A percentile compares a stretch with the other conserved stretches of the same genome.
Evolutionary conservation across 2,113 vertebrate species (phyloP).

Genomic region (Empidonax alnorum): DNA sequence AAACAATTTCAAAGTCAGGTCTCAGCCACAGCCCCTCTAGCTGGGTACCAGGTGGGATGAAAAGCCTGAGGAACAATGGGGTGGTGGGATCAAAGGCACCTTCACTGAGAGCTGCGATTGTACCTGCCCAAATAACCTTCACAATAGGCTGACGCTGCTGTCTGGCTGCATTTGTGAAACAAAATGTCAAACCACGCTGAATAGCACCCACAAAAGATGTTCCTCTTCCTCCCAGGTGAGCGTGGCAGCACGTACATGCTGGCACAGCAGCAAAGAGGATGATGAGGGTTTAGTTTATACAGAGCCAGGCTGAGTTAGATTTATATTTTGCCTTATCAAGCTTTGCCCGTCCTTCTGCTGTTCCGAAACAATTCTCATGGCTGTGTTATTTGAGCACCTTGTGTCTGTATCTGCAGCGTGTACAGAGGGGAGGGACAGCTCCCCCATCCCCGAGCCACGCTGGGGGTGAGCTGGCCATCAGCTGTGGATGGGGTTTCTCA

Average conservation of each 20-base stretch:
- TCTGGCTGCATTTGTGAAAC: background rate
- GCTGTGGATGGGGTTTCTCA: accelerated
- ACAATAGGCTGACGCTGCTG: background rate
- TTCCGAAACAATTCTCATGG: background rate
- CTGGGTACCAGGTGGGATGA: background rate
- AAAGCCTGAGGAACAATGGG: constrained; percentile 18
- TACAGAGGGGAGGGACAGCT: background rate
- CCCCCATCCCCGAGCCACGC: accelerated
- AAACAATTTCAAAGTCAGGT: constrained; percentile 15
- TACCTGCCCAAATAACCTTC: background rate
- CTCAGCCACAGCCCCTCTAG: background rate
- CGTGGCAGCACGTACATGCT: background rate
- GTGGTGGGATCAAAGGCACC: constrained; percentile 35
- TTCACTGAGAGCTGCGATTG: background rate
- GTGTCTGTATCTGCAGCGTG: background rate
- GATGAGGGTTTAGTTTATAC: background rate
- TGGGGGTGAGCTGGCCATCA: accelerated
- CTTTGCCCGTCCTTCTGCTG: background rate
- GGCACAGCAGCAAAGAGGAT: background rate
- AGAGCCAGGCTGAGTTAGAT: background rate
- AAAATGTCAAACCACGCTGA: background rate
- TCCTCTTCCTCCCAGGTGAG: background rate
- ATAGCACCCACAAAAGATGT: background rate
- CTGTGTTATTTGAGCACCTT: background rate
- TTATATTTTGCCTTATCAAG: background rate